Conservation (phyloP, 2,797 vertebrate species). For the Hyperoplus lanceolatus region DNA sequence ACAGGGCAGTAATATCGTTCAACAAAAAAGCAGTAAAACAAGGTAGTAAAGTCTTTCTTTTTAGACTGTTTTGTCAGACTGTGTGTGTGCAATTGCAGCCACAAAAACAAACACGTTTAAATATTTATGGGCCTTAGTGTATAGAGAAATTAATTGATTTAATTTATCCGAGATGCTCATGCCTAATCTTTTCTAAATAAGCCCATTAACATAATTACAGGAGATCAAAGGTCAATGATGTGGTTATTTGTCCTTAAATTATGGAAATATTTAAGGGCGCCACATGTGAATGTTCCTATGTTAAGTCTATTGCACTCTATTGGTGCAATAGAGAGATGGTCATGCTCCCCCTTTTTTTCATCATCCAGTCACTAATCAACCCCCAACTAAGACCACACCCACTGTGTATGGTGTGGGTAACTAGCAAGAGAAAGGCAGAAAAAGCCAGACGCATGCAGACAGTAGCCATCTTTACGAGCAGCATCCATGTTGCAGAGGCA, state of each 20-base stretch:
- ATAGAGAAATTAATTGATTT: background rate
- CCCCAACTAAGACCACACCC: slow-evolving; percentile 30
- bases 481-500: slow-evolving; percentile 66
- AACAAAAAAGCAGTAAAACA: slow-evolving; percentile 16
- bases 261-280: background rate
- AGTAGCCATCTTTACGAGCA: slow-evolving; percentile 66
- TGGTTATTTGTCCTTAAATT: slow-evolving; percentile 12
- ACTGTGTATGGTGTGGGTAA: slow-evolving; percentile 9
- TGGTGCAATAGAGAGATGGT: slow-evolving; percentile 17
- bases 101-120: slow-evolving; percentile 5
- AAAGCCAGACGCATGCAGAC: slow-evolving; percentile 29
- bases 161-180: background rate
- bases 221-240: slow-evolving; percentile 14
- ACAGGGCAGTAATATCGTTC: background rate
- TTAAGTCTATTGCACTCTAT: background rate
- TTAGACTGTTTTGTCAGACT: background rate
- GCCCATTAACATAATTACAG: background rate
- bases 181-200: slow-evolving; percentile 6
- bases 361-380: slow-evolving; percentile 16
- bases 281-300: background rate
- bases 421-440: background rate
- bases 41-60: background rate
- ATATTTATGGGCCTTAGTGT: background rate
- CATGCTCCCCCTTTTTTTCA: slow-evolving; percentile 2
- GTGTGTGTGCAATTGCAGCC: background rate